A percentile compares a stretch with the other conserved stretches of the same genome.
Conservation (phyloP, 1,140 invertebrate genomes). For the Microplitis demolitor region DNA sequence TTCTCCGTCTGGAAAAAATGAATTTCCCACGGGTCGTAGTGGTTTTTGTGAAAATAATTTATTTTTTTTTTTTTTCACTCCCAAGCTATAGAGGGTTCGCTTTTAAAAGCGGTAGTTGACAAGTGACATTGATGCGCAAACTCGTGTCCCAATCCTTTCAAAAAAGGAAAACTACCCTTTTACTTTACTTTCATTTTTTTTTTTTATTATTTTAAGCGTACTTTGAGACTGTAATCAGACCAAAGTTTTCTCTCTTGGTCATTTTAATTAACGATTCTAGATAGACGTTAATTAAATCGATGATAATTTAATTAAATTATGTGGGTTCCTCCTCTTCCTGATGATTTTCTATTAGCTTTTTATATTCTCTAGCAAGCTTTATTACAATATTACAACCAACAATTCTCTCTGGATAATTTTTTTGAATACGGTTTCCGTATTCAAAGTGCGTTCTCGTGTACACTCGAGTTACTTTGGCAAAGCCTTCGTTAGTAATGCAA, state of each 20-base stretch:
- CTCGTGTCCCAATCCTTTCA: background rate
- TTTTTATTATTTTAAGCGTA: background rate
- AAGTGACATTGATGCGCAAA: too few relatives aligned
- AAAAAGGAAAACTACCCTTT: background rate
- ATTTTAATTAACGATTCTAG: background rate
- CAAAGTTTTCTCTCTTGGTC: slow-evolving; percentile 1
- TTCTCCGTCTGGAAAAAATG: too few relatives aligned
- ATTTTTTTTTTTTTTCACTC: too few relatives aligned
- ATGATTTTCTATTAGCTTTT: too few relatives aligned
- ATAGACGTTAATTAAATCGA: background rate
- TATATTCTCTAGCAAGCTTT: too few relatives aligned
- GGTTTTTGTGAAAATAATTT: too few relatives aligned
- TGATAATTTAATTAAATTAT: background rate
- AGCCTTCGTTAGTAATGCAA: slow-evolving; percentile 4
- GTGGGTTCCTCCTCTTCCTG: background rate
- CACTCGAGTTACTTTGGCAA: background rate
- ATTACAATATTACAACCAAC: too few relatives aligned
- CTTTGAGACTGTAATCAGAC: background rate
- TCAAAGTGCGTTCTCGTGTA: slow-evolving; percentile 2
- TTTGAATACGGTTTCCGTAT: slow-evolving; percentile 5
- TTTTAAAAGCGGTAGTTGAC: too few relatives aligned
- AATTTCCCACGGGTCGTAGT: too few relatives aligned
- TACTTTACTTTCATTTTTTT: background rate
- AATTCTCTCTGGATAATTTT: background rate
- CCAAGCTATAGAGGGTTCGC: too few relatives aligned